These are phyloP conservation scores for Sesia apiformis DNA, from an alignment of 2,888 invertebrate genomes.

Conservation along the genomic window DNA sequence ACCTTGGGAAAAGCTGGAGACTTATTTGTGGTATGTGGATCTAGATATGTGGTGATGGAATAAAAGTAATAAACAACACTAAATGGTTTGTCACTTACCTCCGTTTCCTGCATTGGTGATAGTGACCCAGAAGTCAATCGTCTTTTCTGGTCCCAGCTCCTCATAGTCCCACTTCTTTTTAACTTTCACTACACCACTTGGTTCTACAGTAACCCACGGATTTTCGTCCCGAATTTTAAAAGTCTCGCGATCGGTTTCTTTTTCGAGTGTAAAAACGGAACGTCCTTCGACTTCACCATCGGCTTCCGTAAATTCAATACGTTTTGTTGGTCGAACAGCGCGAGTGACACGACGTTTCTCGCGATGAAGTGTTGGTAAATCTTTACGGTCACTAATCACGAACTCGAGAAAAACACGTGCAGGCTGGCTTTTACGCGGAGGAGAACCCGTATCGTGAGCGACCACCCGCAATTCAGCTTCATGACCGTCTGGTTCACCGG, in stretches of 20 bases:
- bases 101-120: slow-evolving; percentile 92
- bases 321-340: slow-evolving; percentile 94
- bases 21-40: too few species aligned
- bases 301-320: slow-evolving; percentile 92
- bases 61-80: too few species aligned
- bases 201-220: slow-evolving; percentile 94
- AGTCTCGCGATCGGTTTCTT: slow-evolving; percentile 92
- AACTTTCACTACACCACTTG: slow-evolving; percentile 92
- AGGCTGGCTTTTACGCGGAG: slow-evolving; percentile 81
- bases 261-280: slow-evolving; percentile 91
- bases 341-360: slow-evolving; percentile 88
- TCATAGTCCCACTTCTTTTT: slow-evolving; percentile 99
- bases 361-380: slow-evolving; percentile 78
- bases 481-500: slow-evolving; percentile 82
- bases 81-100: slow-evolving; percentile 74
- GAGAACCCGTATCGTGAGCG: slow-evolving; percentile 87
- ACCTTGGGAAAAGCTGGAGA: too few species aligned
- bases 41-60: too few species aligned
- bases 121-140: slow-evolving; percentile 96
- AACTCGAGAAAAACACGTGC: slow-evolving; percentile 87
- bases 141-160: slow-evolving; percentile 94
- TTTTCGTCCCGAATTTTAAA: slow-evolving; percentile 96
- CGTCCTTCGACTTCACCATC: slow-evolving; percentile 92
- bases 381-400: slow-evolving; percentile 72
- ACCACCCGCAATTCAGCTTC: slow-evolving; percentile 83